Evolutionary conservation across 2,797 vertebrate species (phyloP).

Genomic region (Squalus acanthias): DNA sequence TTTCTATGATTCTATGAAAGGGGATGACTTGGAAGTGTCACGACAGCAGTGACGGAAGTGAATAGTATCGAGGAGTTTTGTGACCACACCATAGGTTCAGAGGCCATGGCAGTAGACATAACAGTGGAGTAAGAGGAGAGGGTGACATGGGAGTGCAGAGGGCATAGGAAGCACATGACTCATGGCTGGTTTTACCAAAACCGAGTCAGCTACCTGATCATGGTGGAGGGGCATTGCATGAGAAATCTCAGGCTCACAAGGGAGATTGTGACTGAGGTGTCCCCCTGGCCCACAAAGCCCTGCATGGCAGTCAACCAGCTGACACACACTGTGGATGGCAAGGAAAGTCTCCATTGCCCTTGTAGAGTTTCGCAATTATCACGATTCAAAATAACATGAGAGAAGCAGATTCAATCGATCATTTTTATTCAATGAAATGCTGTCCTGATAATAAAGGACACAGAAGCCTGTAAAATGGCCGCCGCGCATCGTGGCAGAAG

Average conservation of each 20-base stretch:
- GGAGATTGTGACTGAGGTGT: not conserved
- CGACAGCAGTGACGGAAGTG: not conserved
- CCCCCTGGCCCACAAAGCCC: not conserved
- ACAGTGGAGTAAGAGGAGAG: not conserved
- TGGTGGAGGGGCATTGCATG: not conserved
- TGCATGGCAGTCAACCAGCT: not conserved
- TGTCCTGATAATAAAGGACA: too few species aligned
- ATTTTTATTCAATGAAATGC: too few species aligned
- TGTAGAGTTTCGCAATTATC: too few species aligned
- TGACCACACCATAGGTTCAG: not conserved
- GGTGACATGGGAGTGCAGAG: not conserved
- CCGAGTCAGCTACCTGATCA: not conserved
- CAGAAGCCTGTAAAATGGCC: too few species aligned
- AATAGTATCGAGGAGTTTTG: too few species aligned
- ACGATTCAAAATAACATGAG: too few species aligned
- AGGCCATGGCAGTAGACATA: not conserved
- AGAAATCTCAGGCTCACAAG: not conserved
- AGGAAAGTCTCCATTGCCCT: not conserved
- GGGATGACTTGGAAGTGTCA: not conserved
- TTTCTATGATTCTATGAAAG: not conserved
- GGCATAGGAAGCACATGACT: not conserved
- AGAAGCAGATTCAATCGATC: too few species aligned
- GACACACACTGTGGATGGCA: not conserved
- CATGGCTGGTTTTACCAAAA: not conserved
- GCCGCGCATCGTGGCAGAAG: too few species aligned